Evolutionary conservation across 2,888 invertebrate species (phyloP).

Genomic region (Encarsia formosa): DNA sequence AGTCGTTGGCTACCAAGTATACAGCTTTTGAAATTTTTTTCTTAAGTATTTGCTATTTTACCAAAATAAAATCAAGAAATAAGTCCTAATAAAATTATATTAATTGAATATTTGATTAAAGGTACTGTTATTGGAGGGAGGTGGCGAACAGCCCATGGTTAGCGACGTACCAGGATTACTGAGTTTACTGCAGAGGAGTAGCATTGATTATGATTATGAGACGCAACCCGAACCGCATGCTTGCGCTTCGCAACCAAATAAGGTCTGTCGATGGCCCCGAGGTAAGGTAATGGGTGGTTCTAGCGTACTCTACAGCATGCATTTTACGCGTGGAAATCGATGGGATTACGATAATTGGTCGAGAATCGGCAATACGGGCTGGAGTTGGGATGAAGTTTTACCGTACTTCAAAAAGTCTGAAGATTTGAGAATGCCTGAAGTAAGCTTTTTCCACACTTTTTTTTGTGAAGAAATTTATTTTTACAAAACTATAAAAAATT

Average conservation of each 20-base stretch:
- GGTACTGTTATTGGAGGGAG: slow-evolving; percentile 63
- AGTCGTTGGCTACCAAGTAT: no score
- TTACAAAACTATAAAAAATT: no score
- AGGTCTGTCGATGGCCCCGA: slow-evolving; percentile 69
- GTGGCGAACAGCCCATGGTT: slow-evolving; percentile 61
- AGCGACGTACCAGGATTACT: slow-evolving; percentile 63
- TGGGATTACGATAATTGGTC: slow-evolving; percentile 37
- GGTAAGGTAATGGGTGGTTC: slow-evolving; percentile 22
- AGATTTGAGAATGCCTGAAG: slow-evolving; percentile 28
- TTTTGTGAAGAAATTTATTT: no score
- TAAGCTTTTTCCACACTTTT: background rate
- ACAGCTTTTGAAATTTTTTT: no score
- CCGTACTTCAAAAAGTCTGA: slow-evolving; percentile 24
- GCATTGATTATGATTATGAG: background rate
- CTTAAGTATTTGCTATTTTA: no score
- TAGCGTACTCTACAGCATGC: slow-evolving; percentile 11
- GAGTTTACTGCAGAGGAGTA: slow-evolving; percentile 39
- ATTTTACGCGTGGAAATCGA: slow-evolving; percentile 14
- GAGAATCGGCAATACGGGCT: slow-evolving; percentile 11
- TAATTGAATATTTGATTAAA: no score
- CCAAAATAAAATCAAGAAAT: no score
- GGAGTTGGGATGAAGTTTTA: slow-evolving; percentile 57
- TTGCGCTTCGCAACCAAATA: slow-evolving; percentile 45
- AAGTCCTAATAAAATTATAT: no score
- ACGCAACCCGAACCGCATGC: slow-evolving; percentile 9